A percentile compares a stretch with the other conserved stretches of the same genome.
phyloP scores from a whole-genome alignment of 2,113 vertebrate species.

The Dolichallabes microphthalmus region DNA sequence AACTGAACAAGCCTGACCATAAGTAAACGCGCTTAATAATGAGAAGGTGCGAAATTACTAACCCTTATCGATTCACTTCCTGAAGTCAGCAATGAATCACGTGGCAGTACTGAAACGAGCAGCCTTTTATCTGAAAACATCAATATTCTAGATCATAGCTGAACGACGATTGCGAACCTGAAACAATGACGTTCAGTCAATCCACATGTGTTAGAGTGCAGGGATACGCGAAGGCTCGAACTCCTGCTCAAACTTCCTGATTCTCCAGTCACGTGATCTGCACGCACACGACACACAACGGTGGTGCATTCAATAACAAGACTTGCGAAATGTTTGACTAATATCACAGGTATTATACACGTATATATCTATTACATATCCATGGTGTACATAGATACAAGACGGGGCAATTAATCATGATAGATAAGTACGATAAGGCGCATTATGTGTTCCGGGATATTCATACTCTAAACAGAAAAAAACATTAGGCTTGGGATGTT shows the following conservation, averaged over 20 bases:
- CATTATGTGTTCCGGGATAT: no score
- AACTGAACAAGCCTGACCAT: neutral
- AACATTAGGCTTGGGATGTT: no score
- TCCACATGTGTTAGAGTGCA: neutral
- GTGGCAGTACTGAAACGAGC: neutral
- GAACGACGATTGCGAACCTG: no score
- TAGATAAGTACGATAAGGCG: no score
- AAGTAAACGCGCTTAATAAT: neutral
- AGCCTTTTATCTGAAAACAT: neutral
- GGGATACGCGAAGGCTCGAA: neutral
- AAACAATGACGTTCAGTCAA: neutral
- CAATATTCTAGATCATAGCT: neutral
- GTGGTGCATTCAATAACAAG: no score
- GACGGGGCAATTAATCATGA: no score
- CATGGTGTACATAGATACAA: no score
- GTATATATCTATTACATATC: no score
- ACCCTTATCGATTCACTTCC: slow-evolving; percentile 31
- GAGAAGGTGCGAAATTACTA: neutral
- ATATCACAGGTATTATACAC: no score
- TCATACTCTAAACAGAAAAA: no score
- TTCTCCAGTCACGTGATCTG: slow-evolving; percentile 2
- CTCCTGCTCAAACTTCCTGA: neutral
- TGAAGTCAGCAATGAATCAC: neutral
- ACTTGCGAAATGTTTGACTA: no score
- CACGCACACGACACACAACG: fast-evolving